These are phyloP conservation scores for Enteromius argenteus DNA, from an alignment of 2,797 vertebrate species.

Conservation along the genomic window DNA sequence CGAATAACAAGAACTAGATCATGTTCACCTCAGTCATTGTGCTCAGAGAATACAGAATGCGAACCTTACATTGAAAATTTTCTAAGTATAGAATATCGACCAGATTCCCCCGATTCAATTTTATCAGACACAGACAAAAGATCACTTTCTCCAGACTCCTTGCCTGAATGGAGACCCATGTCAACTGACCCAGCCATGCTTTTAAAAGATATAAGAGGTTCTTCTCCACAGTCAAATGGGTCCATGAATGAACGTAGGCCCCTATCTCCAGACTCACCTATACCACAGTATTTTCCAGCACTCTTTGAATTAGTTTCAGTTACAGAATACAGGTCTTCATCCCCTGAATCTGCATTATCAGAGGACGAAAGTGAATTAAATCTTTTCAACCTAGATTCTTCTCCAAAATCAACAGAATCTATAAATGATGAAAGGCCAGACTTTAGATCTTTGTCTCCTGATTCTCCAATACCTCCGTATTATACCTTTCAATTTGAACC, in stretches of 20 bases:
- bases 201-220: slow-evolving; percentile 61
- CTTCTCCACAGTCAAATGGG: slow-evolving; percentile 71
- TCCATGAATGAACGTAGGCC: slow-evolving; percentile 64
- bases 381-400: slow-evolving; percentile 10
- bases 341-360: slow-evolving; percentile 63
- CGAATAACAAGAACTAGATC: slow-evolving; percentile 59
- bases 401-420: slow-evolving; percentile 56
- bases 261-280: slow-evolving; percentile 67
- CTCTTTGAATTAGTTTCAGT: slow-evolving; percentile 31
- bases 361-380: slow-evolving; percentile 65
- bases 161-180: slow-evolving; percentile 33
- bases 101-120: slow-evolving; percentile 59
- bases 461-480: slow-evolving; percentile 44
- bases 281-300: slow-evolving; percentile 28
- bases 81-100: slow-evolving; percentile 48
- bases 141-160: slow-evolving; percentile 47
- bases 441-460: slow-evolving; percentile 42
- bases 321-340: slow-evolving; percentile 56
- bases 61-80: slow-evolving; percentile 42
- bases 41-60: slow-evolving; percentile 65
- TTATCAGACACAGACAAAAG: slow-evolving; percentile 28
- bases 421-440: neutral
- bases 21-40: slow-evolving; percentile 68
- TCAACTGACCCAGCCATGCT: slow-evolving; percentile 56
- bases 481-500: neutral